These are phyloP conservation scores for Poicephalus meyeri DNA, from an alignment of 2,113 vertebrate genomes.

Conservation along the genomic window DNA sequence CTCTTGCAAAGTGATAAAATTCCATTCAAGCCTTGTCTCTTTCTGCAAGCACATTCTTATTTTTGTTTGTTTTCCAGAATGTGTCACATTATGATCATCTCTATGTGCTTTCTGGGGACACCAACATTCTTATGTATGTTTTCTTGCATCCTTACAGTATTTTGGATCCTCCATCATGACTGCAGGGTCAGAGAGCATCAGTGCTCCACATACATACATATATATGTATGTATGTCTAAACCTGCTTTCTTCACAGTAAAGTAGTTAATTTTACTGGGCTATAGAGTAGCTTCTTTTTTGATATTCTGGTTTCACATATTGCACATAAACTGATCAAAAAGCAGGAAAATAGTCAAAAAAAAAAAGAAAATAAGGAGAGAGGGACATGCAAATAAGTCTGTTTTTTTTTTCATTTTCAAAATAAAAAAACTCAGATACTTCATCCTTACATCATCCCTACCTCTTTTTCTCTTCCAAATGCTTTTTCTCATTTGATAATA, in stretches of 20 bases:
- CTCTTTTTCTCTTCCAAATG: not conserved
- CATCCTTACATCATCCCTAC: not conserved
- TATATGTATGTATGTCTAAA: not conserved
- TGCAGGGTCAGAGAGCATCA: not conserved
- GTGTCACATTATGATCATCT: not conserved
- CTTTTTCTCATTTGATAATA: constrained; percentile 25
- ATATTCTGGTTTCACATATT: not conserved
- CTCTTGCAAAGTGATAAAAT: not conserved
- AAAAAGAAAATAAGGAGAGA: too few relatives aligned
- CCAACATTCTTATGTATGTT: not conserved
- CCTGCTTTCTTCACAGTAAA: not conserved
- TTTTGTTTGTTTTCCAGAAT: not conserved
- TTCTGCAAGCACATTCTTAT: not conserved
- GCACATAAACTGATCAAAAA: not conserved
- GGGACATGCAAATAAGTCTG: not conserved
- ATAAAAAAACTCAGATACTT: not conserved
- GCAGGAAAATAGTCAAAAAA: not conserved
- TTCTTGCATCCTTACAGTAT: not conserved
- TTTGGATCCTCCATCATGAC: not conserved
- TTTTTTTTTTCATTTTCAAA: not conserved
- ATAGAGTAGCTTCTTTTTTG: not conserved
- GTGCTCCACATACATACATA: not conserved
- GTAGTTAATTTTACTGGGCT: not conserved
- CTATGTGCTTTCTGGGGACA: accelerated
- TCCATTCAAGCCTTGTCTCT: not conserved